Percentiles rank a stretch among this genome's conserved stretches.
Evolutionary conservation across 2,888 invertebrate genomes (phyloP).

Genomic region (Teleogryllus oceanicus): DNA sequence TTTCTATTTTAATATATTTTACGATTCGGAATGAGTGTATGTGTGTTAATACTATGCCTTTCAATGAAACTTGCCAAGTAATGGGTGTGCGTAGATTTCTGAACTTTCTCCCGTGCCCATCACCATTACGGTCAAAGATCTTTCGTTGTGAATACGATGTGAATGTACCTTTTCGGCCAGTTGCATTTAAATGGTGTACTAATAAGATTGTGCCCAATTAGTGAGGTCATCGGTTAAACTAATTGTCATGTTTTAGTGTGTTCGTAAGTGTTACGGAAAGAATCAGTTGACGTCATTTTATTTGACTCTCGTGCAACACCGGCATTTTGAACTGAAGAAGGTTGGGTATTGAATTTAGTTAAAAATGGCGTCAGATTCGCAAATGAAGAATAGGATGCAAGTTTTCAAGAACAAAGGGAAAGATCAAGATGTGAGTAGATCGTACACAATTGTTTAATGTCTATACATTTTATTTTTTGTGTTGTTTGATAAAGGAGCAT

Average conservation of each 20-base stretch:
- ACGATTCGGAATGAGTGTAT: neutral
- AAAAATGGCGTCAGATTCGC: constrained; percentile 67
- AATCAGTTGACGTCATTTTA: constrained; percentile 36
- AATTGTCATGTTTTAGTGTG: constrained; percentile 24
- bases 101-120: neutral
- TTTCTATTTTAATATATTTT: neutral
- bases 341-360: constrained; percentile 35
- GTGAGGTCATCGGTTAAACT: neutral
- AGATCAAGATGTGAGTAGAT: constrained; percentile 91
- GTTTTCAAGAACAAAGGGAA: constrained; percentile 99
- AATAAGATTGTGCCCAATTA: neutral
- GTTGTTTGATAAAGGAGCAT: neutral
- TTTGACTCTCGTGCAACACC: constrained; percentile 35
- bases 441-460: neutral
- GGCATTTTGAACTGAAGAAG: constrained; percentile 38
- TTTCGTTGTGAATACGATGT: constrained; percentile 7
- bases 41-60: neutral
- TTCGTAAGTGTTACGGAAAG: neutral
- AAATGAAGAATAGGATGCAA: constrained; percentile 81
- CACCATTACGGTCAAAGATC: constrained; percentile 18
- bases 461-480: neutral
- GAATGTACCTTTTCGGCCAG: constrained; percentile 1
- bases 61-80: constrained; percentile 8
- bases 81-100: neutral
- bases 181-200: constrained; percentile 18